Evolutionary conservation across 2,797 vertebrate genomes (phyloP).

Genomic region (Menidia menidia): DNA sequence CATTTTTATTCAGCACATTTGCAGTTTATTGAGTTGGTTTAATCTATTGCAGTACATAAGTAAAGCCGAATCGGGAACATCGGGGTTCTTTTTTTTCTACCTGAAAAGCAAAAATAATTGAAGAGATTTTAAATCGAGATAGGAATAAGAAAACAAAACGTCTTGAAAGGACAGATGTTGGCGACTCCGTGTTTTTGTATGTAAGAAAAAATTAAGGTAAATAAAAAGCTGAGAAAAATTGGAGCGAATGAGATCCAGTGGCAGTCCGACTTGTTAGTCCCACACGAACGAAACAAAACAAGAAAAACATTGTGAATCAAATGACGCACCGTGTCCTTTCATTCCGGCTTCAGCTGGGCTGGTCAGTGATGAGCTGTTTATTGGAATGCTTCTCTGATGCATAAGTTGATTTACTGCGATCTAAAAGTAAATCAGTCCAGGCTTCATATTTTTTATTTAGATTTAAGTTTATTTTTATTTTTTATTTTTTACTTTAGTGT

Average conservation of each 20-base stretch:
- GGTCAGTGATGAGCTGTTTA: slow-evolving; percentile 8
- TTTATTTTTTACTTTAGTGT: not conserved
- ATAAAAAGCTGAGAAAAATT: slow-evolving; percentile 13
- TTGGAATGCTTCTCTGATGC: slow-evolving; percentile 48
- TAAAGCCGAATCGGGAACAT: slow-evolving; percentile 18
- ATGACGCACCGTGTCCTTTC: slow-evolving; percentile 73
- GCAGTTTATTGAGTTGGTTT: slow-evolving; percentile 9
- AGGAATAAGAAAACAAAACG: not conserved
- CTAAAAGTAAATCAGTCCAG: slow-evolving; percentile 14
- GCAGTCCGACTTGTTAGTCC: slow-evolving; percentile 46
- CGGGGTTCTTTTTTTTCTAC: not conserved
- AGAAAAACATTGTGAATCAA: slow-evolving; percentile 68
- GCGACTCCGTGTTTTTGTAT: no score
- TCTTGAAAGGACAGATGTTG: no score
- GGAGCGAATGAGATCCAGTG: slow-evolving; percentile 50
- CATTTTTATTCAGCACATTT: not conserved
- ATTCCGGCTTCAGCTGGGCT: slow-evolving; percentile 37
- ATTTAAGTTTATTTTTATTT: not conserved
- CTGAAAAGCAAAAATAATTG: slow-evolving; percentile 47
- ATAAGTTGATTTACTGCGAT: slow-evolving; percentile 34
- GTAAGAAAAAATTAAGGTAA: slow-evolving; percentile 34
- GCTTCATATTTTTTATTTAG: no score
- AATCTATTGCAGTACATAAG: slow-evolving; percentile 23
- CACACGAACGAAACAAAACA: slow-evolving; percentile 61
- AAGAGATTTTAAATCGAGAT: slow-evolving; percentile 7